Percentiles rank a stretch among this genome's conserved stretches.
phyloP scores from a whole-genome alignment of 2,113 vertebrate genomes.

The Apistogramma diplotaenia region DNA sequence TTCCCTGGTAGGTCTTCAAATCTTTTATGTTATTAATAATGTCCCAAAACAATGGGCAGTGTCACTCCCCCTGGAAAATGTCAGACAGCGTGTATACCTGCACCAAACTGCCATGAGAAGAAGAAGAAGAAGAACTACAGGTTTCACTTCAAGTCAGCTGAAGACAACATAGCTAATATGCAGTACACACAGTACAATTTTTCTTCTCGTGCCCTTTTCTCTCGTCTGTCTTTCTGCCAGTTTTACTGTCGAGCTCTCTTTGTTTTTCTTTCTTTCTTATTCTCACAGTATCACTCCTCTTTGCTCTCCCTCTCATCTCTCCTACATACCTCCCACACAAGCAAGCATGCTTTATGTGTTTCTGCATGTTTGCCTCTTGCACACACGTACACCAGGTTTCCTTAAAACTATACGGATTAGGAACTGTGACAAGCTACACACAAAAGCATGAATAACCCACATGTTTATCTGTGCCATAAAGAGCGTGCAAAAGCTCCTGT shows the following conservation, averaged over 20 bases:
- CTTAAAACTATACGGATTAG: slow-evolving; percentile 10
- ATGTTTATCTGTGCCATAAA: background rate
- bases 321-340: slow-evolving; percentile 66
- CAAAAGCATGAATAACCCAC: background rate
- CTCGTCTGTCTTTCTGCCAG: background rate
- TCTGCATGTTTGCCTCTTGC: slow-evolving; percentile 58
- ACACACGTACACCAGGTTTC: slow-evolving; percentile 17
- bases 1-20: background rate
- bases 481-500: background rate
- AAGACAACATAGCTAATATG: background rate
- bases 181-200: background rate
- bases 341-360: slow-evolving; percentile 60
- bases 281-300: slow-evolving; percentile 35
- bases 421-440: slow-evolving; percentile 9
- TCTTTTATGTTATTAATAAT: background rate
- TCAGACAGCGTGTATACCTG: background rate
- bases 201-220: background rate
- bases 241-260: background rate
- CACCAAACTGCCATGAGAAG: background rate
- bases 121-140: background rate
- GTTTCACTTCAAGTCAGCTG: background rate
- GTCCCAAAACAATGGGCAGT: background rate
- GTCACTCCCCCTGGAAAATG: background rate
- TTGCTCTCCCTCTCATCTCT: slow-evolving; percentile 40
- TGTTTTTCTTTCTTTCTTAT: slow-evolving; percentile 1